These are phyloP conservation scores for Neoniphon sammara DNA, from an alignment of 2,797 vertebrate genomes.

Conservation along the genomic window DNA sequence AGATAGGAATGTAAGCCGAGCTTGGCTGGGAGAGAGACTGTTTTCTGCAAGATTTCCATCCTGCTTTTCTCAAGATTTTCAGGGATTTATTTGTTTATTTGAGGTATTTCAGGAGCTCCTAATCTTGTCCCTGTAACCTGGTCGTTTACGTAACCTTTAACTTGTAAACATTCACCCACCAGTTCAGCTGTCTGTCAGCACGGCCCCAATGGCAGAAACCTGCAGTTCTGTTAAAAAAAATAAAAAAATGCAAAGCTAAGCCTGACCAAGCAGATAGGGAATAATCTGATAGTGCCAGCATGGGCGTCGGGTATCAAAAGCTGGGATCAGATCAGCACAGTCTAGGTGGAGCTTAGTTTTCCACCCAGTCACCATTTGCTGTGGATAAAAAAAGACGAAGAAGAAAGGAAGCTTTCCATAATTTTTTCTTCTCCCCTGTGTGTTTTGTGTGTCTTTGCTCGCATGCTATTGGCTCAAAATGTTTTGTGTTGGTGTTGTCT, in stretches of 20 bases:
- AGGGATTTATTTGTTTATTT: slow-evolving; percentile 63
- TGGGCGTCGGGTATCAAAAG: slow-evolving; percentile 24
- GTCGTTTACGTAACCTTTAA: slow-evolving; percentile 62
- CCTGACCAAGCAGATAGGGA: slow-evolving; percentile 24
- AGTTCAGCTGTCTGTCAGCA: slow-evolving; percentile 31
- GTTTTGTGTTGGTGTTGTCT: slow-evolving; percentile 77
- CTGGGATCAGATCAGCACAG: slow-evolving; percentile 21
- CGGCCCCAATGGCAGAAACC: slow-evolving; percentile 22
- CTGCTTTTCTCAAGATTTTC: slow-evolving; percentile 32
- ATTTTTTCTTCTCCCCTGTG: not conserved
- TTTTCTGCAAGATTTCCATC: slow-evolving; percentile 12
- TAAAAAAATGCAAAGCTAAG: slow-evolving; percentile 3
- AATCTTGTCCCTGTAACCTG: slow-evolving; percentile 55
- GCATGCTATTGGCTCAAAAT: slow-evolving; percentile 34
- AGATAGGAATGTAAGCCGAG: slow-evolving; percentile 54
- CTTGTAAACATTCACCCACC: slow-evolving; percentile 57
- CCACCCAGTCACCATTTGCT: not conserved
- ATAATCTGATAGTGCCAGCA: slow-evolving; percentile 47
- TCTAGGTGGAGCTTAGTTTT: slow-evolving; percentile 16
- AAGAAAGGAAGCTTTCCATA: not conserved
- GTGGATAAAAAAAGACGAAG: slow-evolving; percentile 7
- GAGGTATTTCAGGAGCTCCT: slow-evolving; percentile 63
- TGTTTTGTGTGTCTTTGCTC: slow-evolving; percentile 21
- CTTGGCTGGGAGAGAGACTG: slow-evolving; percentile 22
- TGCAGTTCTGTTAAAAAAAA: slow-evolving; percentile 14